These are phyloP conservation scores for Pontoporia blainvillei DNA, from an alignment of 2,113 vertebrate species.

Conservation along the genomic window DNA sequence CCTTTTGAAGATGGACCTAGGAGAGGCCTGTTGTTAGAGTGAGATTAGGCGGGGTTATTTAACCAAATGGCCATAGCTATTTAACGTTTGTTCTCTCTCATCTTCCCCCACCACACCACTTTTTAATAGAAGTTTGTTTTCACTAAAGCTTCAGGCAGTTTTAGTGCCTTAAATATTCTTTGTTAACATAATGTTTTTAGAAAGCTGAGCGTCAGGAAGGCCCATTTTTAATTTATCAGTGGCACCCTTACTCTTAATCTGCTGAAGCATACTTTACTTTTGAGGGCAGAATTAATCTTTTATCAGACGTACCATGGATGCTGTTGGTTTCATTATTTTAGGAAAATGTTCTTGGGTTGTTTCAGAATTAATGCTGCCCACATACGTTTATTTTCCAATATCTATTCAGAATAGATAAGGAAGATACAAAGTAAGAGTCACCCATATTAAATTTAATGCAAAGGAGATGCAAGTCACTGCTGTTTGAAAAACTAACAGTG, in stretches of 20 bases:
- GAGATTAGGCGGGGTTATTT: not conserved
- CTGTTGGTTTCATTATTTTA: slow-evolving; percentile 63
- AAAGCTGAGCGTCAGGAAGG: slow-evolving; percentile 22
- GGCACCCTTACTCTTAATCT: slow-evolving; percentile 48
- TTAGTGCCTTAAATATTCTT: slow-evolving; percentile 28
- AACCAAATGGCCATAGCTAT: not conserved
- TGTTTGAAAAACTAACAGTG: slow-evolving; percentile 14
- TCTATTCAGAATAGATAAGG: slow-evolving; percentile 49
- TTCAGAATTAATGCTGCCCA: slow-evolving; percentile 50
- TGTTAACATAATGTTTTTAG: slow-evolving; percentile 43
- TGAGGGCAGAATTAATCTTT: slow-evolving; percentile 69
- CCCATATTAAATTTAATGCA: not conserved
- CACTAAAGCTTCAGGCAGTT: not conserved
- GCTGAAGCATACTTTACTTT: slow-evolving; percentile 52
- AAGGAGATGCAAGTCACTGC: not conserved
- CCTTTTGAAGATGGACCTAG: not conserved
- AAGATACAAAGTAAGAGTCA: slow-evolving; percentile 13
- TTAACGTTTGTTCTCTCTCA: not conserved
- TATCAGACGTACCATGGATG: slow-evolving; percentile 44
- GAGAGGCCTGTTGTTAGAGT: not conserved
- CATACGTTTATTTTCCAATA: slow-evolving; percentile 30
- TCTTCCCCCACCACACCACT: not conserved
- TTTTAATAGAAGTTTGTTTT: not conserved
- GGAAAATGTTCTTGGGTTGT: slow-evolving; percentile 45
- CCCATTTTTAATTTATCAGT: slow-evolving; percentile 65